These are phyloP conservation scores for Spheniscus humboldti DNA, from an alignment of 2,797 vertebrate species.

Conservation along the genomic window DNA sequence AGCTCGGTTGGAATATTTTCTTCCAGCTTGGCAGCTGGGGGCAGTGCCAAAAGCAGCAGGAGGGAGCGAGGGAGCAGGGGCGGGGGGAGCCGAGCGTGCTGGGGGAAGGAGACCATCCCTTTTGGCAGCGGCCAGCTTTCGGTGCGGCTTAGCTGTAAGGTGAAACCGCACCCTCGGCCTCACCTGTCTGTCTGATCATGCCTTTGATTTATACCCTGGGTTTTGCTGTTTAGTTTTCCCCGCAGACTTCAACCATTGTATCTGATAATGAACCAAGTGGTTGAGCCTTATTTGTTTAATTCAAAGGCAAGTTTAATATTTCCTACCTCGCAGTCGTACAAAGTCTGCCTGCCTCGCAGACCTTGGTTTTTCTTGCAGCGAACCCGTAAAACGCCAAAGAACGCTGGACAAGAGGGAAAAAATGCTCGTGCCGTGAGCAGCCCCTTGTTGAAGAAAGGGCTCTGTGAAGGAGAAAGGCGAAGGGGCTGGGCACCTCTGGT, in stretches of 20 bases:
- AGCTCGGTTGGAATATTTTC: not conserved
- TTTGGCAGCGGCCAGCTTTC: not conserved
- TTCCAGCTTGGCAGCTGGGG: not conserved
- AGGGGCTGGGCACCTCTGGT: not conserved
- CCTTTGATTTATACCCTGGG: not conserved
- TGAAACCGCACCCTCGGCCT: not conserved
- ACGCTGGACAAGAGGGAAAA: not conserved
- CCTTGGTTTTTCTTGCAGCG: not conserved
- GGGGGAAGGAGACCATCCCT: not conserved
- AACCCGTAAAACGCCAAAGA: not conserved
- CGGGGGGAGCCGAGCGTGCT: fast-evolving
- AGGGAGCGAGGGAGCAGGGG: not conserved
- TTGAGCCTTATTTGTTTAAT: slow-evolving; percentile 23
- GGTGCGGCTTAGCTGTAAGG: not conserved
- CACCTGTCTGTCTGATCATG: not conserved
- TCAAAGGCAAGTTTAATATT: not conserved
- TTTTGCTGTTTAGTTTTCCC: not conserved
- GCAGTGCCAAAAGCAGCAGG: not conserved
- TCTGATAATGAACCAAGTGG: not conserved
- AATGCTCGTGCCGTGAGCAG: fast-evolving
- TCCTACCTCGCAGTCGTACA: not conserved
- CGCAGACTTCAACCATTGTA: not conserved
- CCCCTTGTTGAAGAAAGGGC: fast-evolving
- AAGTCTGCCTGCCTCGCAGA: not conserved
- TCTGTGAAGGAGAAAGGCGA: not conserved